Conservation (phyloP, 2,888 invertebrate genomes). For the Eilema sororculum region DNA sequence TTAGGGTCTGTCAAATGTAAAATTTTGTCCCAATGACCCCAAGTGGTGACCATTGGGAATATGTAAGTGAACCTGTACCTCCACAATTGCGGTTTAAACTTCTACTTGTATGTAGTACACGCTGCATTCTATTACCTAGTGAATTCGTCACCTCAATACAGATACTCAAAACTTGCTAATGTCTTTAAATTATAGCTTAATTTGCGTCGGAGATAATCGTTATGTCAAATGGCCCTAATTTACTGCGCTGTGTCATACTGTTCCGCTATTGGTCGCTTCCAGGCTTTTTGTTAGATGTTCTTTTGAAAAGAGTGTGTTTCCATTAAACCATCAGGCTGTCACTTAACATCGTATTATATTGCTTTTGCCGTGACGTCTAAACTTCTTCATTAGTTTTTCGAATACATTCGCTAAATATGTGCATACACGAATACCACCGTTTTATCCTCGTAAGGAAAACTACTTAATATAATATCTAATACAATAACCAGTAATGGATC, state of each 20-base stretch:
- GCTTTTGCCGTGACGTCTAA: too few species aligned
- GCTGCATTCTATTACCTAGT: conserved; percentile 23
- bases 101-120: background rate
- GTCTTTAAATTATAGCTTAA: conserved; percentile 35
- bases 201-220: conserved; percentile 42
- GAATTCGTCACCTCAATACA: conserved; percentile 15
- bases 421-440: too few species aligned
- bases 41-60: background rate
- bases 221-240: conserved; percentile 43
- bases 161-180: conserved; percentile 33
- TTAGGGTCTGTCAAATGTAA: too few species aligned
- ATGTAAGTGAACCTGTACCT: background rate
- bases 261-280: conserved; percentile 43
- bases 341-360: too few species aligned
- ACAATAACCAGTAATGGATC: too few species aligned
- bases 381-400: too few species aligned
- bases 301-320: conserved; percentile 27
- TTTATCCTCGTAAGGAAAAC: too few species aligned
- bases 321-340: conserved; percentile 15
- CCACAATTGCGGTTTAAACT: conserved; percentile 7
- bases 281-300: conserved; percentile 5
- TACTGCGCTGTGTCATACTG: conserved; percentile 42
- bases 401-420: too few species aligned
- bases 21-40: too few species aligned
- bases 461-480: too few species aligned